phyloP scores from a whole-genome alignment of 92 coral and sea anemone genomes.

The Porites evermanni region DNA sequence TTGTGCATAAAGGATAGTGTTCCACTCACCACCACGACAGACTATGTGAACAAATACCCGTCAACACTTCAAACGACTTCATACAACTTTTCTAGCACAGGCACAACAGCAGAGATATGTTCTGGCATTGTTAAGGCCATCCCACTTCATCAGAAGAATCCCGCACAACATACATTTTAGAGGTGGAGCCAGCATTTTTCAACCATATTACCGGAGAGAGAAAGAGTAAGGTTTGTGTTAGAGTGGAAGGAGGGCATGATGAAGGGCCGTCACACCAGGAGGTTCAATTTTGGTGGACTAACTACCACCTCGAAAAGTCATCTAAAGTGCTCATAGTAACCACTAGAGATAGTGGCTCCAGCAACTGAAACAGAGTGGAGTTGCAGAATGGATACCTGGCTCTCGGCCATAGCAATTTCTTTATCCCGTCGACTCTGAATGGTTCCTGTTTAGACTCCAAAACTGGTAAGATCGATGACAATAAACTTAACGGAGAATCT shows the following conservation, averaged over 20 bases:
- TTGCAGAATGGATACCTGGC: slow-evolving; percentile 50
- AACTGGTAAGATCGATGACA: slow-evolving; percentile 45
- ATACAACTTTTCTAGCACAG: slow-evolving; percentile 48
- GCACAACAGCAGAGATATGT: slow-evolving; percentile 60
- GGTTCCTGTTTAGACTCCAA: slow-evolving; percentile 31
- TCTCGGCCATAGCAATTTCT: slow-evolving; percentile 29
- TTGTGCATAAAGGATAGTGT: slow-evolving; percentile 38
- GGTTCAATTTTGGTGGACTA: slow-evolving; percentile 64
- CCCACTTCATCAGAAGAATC: slow-evolving; percentile 48
- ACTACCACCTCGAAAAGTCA: slow-evolving; percentile 22
- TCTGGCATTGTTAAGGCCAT: slow-evolving; percentile 67
- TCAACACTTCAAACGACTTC: slow-evolving; percentile 50
- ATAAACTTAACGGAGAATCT: slow-evolving; percentile 31
- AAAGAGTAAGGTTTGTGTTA: slow-evolving; percentile 30
- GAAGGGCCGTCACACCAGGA: slow-evolving; percentile 58
- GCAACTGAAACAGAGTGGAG: slow-evolving; percentile 34
- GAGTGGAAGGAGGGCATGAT: slow-evolving; percentile 58
- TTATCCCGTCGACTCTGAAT: slow-evolving; percentile 36
- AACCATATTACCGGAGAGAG: slow-evolving; percentile 33
- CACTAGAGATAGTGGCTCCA: slow-evolving; percentile 18
- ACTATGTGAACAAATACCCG: slow-evolving; percentile 61
- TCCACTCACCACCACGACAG: slow-evolving; percentile 61
- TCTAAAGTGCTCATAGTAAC: slow-evolving; percentile 14
- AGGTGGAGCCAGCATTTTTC: slow-evolving; percentile 45
- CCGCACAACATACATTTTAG: slow-evolving; percentile 53